Evolutionary conservation across 2,113 vertebrate species (phyloP).

Genomic region (Datnioides undecimradiatus): DNA sequence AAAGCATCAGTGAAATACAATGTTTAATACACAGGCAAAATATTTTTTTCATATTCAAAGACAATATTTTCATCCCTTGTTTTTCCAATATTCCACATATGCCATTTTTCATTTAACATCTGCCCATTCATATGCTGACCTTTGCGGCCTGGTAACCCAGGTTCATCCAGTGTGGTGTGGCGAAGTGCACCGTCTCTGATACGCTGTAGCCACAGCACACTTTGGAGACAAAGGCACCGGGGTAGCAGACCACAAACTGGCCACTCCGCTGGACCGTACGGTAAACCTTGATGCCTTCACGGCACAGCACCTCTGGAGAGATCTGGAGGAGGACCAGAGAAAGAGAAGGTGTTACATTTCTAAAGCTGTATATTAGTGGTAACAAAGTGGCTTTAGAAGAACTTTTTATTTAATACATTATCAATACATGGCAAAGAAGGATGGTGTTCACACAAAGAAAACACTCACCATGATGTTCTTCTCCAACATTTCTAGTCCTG

Average conservation of each 20-base stretch:
- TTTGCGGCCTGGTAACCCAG: conserved; percentile 97
- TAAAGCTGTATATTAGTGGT: neutral
- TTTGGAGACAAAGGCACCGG: conserved; percentile 97
- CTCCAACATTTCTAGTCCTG: conserved; percentile 99
- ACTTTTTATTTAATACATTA: too few species aligned
- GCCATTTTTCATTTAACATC: neutral
- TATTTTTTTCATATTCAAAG: neutral
- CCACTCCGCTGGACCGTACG: conserved; percentile 97
- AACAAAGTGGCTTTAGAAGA: neutral
- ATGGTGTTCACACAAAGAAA: neutral
- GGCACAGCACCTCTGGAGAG: conserved; percentile 97
- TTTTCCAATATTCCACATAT: neutral
- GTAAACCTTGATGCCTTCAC: conserved; percentile 97
- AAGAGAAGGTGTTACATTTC: neutral
- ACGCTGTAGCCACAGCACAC: conserved; percentile 99
- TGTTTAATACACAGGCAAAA: neutral
- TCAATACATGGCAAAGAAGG: too few species aligned
- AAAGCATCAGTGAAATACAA: neutral
- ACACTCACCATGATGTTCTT: conserved; percentile 95
- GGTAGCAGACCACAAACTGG: conserved; percentile 98
- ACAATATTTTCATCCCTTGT: neutral
- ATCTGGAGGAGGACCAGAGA: conserved; percentile 82
- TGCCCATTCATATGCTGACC: conserved; percentile 79
- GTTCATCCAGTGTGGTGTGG: conserved; percentile 98
- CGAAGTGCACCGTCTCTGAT: conserved; percentile 99